Conservation (phyloP, 2,888 invertebrate genomes). For the Mimas tiliae region DNA sequence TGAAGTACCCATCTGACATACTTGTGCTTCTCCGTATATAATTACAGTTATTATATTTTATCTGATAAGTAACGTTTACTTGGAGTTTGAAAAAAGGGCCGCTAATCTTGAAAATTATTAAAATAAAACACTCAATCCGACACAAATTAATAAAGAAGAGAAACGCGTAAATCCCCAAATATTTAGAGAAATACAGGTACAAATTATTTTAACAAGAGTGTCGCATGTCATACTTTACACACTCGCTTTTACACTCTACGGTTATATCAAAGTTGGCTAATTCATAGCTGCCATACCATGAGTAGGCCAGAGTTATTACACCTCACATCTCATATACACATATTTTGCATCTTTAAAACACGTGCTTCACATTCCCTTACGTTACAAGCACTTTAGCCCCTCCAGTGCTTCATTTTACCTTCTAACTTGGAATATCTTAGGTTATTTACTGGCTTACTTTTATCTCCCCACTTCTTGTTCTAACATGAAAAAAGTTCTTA, state of each 20-base stretch:
- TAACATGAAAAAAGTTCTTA: conserved; percentile 25
- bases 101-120: too few species aligned
- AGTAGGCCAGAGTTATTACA: conserved; percentile 14
- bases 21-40: too few species aligned
- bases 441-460: conserved; percentile 5
- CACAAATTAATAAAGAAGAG: too few species aligned
- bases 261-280: conserved; percentile 10
- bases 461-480: conserved; percentile 5
- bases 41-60: too few species aligned
- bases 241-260: background rate
- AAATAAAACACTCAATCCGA: too few species aligned
- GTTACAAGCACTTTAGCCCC: conserved; percentile 6
- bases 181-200: background rate
- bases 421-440: conserved; percentile 6
- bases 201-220: background rate
- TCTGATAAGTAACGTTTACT: too few species aligned
- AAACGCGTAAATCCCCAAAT: background rate
- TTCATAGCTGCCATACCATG: conserved; percentile 6
- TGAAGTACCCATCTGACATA: too few species aligned
- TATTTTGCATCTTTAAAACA: conserved; percentile 22
- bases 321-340: conserved; percentile 11
- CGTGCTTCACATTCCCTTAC: conserved; percentile 5
- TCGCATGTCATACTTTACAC: background rate
- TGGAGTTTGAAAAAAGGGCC: too few species aligned
- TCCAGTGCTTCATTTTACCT: background rate